phyloP scores from a whole-genome alignment of 2,113 vertebrate species.

The Sula dactylatra region DNA sequence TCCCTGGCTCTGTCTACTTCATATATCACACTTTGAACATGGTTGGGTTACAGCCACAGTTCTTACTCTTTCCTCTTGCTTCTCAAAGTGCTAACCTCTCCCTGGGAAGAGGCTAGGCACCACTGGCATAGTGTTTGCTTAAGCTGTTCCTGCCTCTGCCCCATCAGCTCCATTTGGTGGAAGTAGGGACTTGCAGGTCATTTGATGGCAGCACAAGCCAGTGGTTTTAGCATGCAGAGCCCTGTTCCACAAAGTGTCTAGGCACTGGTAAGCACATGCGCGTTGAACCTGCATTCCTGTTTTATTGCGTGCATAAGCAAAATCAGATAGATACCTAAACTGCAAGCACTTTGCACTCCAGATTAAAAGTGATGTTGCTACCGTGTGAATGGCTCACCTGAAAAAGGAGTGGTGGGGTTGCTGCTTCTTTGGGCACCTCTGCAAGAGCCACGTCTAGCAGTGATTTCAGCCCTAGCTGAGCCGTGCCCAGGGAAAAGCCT shows the following conservation, averaged over 20 bases:
- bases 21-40: not conserved
- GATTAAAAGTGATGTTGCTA: not conserved
- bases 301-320: not conserved
- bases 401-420: not conserved
- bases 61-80: not conserved
- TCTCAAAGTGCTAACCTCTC: not conserved
- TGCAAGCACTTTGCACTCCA: not conserved
- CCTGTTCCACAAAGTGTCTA: not conserved
- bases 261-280: not conserved
- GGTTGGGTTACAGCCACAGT: not conserved
- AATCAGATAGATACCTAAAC: not conserved
- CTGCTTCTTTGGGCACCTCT: not conserved
- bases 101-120: not conserved
- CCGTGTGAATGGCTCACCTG: not conserved
- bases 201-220: not conserved
- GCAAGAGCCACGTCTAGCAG: not conserved
- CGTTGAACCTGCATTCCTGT: not conserved
- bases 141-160: not conserved
- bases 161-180: not conserved
- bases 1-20: not conserved
- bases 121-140: accelerated
- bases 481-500: not conserved
- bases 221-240: not conserved
- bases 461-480: not conserved
- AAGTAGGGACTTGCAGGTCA: not conserved